These are phyloP conservation scores for Typhlomys cinereus DNA, from an alignment of 2,113 vertebrate genomes.

Conservation along the genomic window DNA sequence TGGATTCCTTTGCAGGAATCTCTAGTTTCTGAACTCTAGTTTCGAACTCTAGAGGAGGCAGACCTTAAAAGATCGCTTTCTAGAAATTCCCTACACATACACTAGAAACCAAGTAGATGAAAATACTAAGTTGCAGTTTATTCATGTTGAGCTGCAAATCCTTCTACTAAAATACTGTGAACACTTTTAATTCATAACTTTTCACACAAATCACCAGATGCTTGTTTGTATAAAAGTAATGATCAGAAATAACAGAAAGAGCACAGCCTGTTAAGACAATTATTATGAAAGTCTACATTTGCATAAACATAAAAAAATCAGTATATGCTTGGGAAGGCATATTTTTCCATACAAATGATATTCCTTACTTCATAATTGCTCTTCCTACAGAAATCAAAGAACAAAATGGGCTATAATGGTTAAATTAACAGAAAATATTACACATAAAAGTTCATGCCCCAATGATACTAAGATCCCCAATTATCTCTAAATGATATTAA, in stretches of 20 bases:
- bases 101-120: background rate
- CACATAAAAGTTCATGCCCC: background rate
- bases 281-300: background rate
- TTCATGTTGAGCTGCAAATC: background rate
- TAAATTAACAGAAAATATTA: background rate
- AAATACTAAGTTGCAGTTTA: background rate
- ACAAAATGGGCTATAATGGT: background rate
- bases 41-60: background rate
- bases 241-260: constrained; percentile 32
- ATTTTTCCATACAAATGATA: constrained; percentile 33
- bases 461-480: background rate
- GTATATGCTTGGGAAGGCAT: background rate
- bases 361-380: background rate
- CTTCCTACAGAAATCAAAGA: background rate
- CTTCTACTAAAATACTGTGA: background rate
- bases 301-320: background rate
- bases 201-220: background rate
- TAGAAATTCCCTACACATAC: background rate
- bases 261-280: background rate
- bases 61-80: background rate
- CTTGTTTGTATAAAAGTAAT: background rate
- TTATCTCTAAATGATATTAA: background rate
- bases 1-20: background rate
- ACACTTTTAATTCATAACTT: constrained; percentile 41
- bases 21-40: background rate